Evolutionary conservation across 92 coral and sea anemone species (phyloP), one percentile per base, ranked within the genome.

Genomic region (Paramuricea clavata): DNA sequence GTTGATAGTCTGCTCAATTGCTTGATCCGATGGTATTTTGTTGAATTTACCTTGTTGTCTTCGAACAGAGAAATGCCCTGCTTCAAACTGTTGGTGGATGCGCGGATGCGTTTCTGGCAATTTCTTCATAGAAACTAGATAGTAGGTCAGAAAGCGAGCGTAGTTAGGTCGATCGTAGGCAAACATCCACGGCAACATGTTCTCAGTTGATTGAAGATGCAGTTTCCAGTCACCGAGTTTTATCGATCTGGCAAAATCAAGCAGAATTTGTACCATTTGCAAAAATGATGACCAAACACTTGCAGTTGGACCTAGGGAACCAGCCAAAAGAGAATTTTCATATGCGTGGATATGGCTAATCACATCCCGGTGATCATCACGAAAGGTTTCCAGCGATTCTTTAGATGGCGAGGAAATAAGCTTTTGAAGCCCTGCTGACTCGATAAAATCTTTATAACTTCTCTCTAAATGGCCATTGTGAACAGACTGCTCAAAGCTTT

Each of bases 151-250:
- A 49, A 74, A 74, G 17, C 80, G 27, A 32, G 80, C 80, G 60
- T 74, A 74, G 59, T 74, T 74, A 42, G 80, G 60, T 10, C 80
- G 80, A 42, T 74, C 80, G 42, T 74, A 74, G n/a, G 80, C 80
- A 42, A 74, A 74, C 80, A 74, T 74, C 80, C 80, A 74, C 6
- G 80, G 80, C 9, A 39, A 49, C 56, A 74, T 74, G 1, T 42
- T 65, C 41, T 74, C 60, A 1, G 80, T 74, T 0, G 80, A 17
- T 43, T 74, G 80, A 2, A 74, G 26, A 42, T 74, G 80, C 59
- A 74, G 23, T 5, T 74, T 74, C 60, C 80, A 74, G 0, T 74
- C 80, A 0, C 80, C 80, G 12, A 41, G 59, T 76, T 49, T 76
- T 17, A 76, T 26, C 9, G 42, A 49, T 8, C 65, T 41, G 11